Base-by-base conservation (phyloP, 1,140 invertebrate species). In the Zaprionus capensis region DNA sequence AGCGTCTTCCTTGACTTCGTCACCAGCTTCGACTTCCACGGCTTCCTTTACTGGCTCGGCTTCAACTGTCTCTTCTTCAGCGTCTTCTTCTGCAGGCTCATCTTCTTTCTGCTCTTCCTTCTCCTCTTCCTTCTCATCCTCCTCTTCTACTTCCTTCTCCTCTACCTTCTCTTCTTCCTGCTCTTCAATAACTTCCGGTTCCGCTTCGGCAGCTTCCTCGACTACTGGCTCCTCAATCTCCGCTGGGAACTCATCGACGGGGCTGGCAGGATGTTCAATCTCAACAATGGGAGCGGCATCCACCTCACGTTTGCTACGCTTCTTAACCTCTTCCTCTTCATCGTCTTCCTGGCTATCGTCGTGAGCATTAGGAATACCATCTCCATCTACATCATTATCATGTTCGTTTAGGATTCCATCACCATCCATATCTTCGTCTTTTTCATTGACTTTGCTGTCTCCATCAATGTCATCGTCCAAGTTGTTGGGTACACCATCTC, bases 111-210 rank as follows among this genome's bases (percentile, higher is more conserved):
- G 78, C 14, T 56, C 81, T n/a, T 68, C 36, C 14, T 77, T 56
- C 22, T 38, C 44, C 1, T 58, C 49, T 20, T 28, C 65, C 46
- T 66, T 51, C 6, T 53, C 46, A 5, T 46, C 78, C 20, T 38
- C 44, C 6, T 64, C 38, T 17, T 28, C 73, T 38, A 51, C 65
- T 3, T 53, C 46, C n/a, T 28, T 49, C 46, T 67, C 71, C n/a
- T 36, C 36, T 41, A 94, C 94, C 83, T 95, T 94, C 80, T 95
- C 94, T n/a, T 93, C 93, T 41, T 93, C 92, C 34, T 92, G 90
- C 78, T 93, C 93, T 69, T 84, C 77, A 15, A 68, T 69, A 12
- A 59, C 65, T 11, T 57, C 70, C 22, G 17, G 9, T 57, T 93
- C 93, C 9, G 93, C 75, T 2, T 65, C 85, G 57, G 53, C 63